phyloP scores from a whole-genome alignment of 2,797 vertebrate species.

The Enteromius radiatus region DNA sequence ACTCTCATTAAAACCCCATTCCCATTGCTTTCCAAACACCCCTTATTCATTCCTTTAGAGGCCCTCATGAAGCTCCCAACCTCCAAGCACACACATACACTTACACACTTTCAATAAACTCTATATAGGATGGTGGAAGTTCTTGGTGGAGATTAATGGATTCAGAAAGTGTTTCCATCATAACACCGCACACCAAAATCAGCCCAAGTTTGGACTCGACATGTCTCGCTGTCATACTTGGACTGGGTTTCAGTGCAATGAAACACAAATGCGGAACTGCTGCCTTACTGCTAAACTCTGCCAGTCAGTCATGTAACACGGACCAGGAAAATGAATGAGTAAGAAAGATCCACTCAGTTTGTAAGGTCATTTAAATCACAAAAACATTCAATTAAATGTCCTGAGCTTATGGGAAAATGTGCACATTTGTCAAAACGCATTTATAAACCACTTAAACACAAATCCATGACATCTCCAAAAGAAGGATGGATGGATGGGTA shows the following conservation, averaged over 20 bases:
- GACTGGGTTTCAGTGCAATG: slow-evolving; percentile 21
- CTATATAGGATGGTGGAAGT: slow-evolving; percentile 18
- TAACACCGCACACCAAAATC: slow-evolving; percentile 23
- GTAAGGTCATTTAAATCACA: slow-evolving; percentile 1
- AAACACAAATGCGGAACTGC: slow-evolving; percentile 63
- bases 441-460: background rate
- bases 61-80: slow-evolving; percentile 26
- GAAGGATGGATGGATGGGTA: background rate
- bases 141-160: slow-evolving; percentile 29
- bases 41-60: slow-evolving; percentile 32
- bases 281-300: slow-evolving; percentile 62
- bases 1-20: slow-evolving; percentile 57
- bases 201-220: slow-evolving; percentile 6
- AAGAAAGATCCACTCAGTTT: slow-evolving; percentile 6
- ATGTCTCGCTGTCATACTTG: slow-evolving; percentile 15
- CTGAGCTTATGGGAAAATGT: background rate
- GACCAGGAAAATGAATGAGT: slow-evolving; percentile 33
- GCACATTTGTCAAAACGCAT: background rate
- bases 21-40: slow-evolving; percentile 32
- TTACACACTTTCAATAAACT: slow-evolving; percentile 22
- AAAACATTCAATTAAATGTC: slow-evolving; percentile 11
- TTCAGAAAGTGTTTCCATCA: slow-evolving; percentile 39
- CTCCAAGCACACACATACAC: background rate
- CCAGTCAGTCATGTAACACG: slow-evolving; percentile 52
- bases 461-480: background rate